Evolutionary conservation across 2,113 vertebrate genomes (phyloP).

Genomic region (Vombatus ursinus): DNA sequence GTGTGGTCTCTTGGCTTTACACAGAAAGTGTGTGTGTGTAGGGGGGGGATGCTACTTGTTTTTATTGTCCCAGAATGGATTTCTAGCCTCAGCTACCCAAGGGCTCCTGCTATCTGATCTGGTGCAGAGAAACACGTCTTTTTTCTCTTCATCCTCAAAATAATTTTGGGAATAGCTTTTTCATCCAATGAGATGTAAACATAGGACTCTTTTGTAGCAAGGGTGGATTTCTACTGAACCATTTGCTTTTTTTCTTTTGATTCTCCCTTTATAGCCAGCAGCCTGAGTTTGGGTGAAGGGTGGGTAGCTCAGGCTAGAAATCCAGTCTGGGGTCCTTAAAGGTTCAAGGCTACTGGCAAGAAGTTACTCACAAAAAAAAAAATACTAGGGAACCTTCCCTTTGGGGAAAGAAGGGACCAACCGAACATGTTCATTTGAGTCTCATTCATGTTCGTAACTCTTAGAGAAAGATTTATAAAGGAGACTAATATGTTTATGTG

Average conservation of each 20-base stretch:
- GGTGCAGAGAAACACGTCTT: background rate
- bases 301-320: background rate
- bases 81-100: background rate
- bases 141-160: background rate
- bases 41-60: background rate
- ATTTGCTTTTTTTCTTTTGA: background rate
- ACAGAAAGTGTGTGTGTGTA: too few relatives aligned
- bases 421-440: background rate
- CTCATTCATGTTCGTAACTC: background rate
- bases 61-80: background rate
- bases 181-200: background rate
- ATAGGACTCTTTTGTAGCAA: background rate
- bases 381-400: background rate
- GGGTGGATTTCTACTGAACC: background rate
- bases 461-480: slow-evolving; percentile 37
- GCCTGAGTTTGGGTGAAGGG: background rate
- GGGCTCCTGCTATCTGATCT: background rate
- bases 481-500: slow-evolving; percentile 21
- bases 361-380: background rate
- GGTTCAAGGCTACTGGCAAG: background rate
- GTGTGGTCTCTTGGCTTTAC: background rate
- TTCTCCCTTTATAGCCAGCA: too few relatives aligned
- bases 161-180: background rate
- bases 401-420: background rate
- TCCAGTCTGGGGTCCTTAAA: background rate